Evolutionary conservation across 1,140 invertebrate species (phyloP).

Genomic region (Scaptomyza montana): DNA sequence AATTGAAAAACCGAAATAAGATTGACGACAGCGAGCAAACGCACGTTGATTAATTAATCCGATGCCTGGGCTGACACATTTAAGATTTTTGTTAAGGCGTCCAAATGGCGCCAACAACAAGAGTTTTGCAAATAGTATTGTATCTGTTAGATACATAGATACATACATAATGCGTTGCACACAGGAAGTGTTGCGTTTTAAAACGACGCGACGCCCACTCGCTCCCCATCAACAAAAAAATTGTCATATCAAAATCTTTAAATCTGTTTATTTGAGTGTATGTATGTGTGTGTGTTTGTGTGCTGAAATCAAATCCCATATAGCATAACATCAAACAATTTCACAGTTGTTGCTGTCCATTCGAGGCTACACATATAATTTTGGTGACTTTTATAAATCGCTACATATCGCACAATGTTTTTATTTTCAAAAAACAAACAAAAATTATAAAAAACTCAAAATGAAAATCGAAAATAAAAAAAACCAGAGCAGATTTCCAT

Average conservation of each 20-base stretch:
- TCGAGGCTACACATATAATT: slow-evolving; percentile 63
- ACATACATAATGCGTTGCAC: background rate
- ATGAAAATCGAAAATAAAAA: slow-evolving; percentile 2
- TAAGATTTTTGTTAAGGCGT: slow-evolving; percentile 16
- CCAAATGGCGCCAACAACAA: slow-evolving; percentile 46
- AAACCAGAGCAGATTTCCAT: slow-evolving; percentile 42
- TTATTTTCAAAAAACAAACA: too few relatives aligned
- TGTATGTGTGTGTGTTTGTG: background rate
- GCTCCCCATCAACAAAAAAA: background rate
- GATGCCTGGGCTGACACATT: slow-evolving; percentile 62
- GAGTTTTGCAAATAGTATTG: slow-evolving; percentile 57
- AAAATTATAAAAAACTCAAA: slow-evolving; percentile 30
- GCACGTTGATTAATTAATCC: slow-evolving; percentile 80
- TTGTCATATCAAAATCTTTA: slow-evolving; percentile 26
- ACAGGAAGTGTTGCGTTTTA: slow-evolving; percentile 60
- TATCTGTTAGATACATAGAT: slow-evolving; percentile 35
- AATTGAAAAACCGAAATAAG: slow-evolving; percentile 43
- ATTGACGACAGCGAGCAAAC: slow-evolving; percentile 66
- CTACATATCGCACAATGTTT: slow-evolving; percentile 77
- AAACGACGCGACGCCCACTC: slow-evolving; percentile 25
- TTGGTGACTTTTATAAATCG: slow-evolving; percentile 81
- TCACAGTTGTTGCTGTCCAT: slow-evolving; percentile 78
- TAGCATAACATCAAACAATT: slow-evolving; percentile 74
- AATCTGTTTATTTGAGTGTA: background rate
- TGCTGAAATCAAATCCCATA: slow-evolving; percentile 79